Conservation (phyloP, 2,888 invertebrate genomes). For the Torymus auratus region DNA sequence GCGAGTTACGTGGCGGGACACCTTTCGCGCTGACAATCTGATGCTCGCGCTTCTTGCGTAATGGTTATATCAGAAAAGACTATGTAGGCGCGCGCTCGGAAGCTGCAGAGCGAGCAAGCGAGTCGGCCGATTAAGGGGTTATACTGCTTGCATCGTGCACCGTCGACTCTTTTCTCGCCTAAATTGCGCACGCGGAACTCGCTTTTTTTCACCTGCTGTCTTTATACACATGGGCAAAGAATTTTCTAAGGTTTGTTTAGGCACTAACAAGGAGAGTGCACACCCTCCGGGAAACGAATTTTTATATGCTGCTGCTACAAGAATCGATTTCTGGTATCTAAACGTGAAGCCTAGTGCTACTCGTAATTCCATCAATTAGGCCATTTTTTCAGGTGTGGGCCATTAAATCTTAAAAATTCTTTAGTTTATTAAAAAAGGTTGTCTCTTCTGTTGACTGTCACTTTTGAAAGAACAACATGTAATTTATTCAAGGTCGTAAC, state of each 20-base stretch:
- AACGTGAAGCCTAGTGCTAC: too few relatives aligned
- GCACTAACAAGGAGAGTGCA: too few relatives aligned
- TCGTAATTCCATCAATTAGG: too few relatives aligned
- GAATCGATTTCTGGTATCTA: too few relatives aligned
- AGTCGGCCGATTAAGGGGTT: slow-evolving; percentile 24
- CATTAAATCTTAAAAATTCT: too few relatives aligned
- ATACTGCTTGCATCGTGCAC: slow-evolving; percentile 15
- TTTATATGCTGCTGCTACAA: too few relatives aligned
- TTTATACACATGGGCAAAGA: background rate
- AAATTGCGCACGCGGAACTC: background rate
- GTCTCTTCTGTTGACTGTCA: too few relatives aligned
- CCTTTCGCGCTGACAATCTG: slow-evolving; percentile 45
- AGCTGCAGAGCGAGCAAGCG: background rate
- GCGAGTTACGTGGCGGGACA: slow-evolving; percentile 46
- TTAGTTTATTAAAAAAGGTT: too few relatives aligned
- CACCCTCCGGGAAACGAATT: too few relatives aligned
- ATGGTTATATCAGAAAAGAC: slow-evolving; percentile 44
- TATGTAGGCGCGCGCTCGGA: slow-evolving; percentile 4
- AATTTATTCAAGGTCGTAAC: too few relatives aligned
- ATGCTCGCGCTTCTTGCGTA: slow-evolving; percentile 25
- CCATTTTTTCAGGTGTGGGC: too few relatives aligned
- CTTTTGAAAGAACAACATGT: too few relatives aligned
- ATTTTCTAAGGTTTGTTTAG: background rate
- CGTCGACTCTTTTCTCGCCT: background rate
- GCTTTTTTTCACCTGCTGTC: background rate